Conservation (phyloP, 2,797 vertebrate species). For the Manis crassicaudata region DNA sequence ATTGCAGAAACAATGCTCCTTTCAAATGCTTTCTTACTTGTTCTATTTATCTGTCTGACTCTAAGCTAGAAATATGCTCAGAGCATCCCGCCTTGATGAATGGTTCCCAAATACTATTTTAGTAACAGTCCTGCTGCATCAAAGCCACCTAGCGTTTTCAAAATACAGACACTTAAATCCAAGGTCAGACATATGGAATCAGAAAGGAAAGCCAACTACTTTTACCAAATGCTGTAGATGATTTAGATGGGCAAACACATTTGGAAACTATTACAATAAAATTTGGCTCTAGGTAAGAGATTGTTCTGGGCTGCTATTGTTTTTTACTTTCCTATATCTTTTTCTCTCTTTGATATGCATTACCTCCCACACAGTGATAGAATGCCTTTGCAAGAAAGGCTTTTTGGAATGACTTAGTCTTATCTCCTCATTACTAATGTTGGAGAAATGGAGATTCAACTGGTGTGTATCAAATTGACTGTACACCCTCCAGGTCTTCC, state of each 20-base stretch:
- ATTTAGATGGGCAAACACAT: not conserved
- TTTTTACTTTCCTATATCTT: not conserved
- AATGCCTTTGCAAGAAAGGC: not conserved
- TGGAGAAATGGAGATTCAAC: not conserved
- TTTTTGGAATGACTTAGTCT: not conserved
- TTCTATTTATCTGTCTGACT: not conserved
- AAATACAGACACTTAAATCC: not conserved
- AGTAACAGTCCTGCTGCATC: not conserved
- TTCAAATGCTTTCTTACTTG: not conserved
- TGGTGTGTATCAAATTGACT: not conserved
- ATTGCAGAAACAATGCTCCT: not conserved
- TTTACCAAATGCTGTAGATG: not conserved
- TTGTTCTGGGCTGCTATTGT: not conserved
- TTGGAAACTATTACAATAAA: not conserved
- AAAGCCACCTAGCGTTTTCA: not conserved
- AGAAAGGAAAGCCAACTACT: not conserved
- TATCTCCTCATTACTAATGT: not conserved
- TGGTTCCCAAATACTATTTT: not conserved
- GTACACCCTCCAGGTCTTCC: not conserved
- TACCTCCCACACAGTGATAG: not conserved
- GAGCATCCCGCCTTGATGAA: not conserved
- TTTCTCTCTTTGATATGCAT: not conserved
- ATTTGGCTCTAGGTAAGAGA: not conserved
- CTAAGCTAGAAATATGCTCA: not conserved
- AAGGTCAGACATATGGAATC: not conserved